Percentiles rank a stretch among this genome's conserved stretches.
Conservation (phyloP, 2,113 vertebrate species). For the Petaurus breviceps region DNA sequence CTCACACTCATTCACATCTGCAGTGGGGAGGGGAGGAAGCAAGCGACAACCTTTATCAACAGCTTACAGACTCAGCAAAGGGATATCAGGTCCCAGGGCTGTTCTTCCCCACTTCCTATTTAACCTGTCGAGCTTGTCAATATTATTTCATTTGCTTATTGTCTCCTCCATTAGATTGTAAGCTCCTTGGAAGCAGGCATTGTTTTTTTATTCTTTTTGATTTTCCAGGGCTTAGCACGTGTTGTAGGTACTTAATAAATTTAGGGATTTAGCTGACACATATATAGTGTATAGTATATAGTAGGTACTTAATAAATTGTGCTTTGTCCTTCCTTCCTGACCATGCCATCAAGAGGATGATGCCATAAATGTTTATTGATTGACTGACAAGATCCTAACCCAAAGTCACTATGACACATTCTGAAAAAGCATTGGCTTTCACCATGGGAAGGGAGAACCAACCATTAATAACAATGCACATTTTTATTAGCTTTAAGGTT, state of each 20-base stretch:
- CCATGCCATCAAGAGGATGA: too few relatives aligned
- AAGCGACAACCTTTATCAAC: not conserved
- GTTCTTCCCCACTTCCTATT: not conserved
- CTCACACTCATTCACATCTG: slow-evolving; percentile 95
- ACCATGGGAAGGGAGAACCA: not conserved
- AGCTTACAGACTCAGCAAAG: not conserved
- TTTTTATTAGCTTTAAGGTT: not conserved
- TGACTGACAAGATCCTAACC: not conserved
- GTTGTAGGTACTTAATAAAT: not conserved
- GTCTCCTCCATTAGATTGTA: not conserved
- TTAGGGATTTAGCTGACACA: not conserved
- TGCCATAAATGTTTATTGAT: not conserved
- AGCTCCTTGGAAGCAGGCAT: not conserved
- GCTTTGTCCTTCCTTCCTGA: too few relatives aligned
- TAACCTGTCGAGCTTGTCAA: not conserved
- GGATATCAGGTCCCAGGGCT: not conserved
- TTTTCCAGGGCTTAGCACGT: not conserved
- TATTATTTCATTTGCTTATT: not conserved
- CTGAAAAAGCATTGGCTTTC: not conserved
- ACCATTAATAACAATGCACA: not conserved
- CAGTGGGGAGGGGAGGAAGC: not conserved
- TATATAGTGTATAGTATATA: too few relatives aligned
- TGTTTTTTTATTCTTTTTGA: not conserved
- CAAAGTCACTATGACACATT: not conserved
- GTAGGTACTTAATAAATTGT: not conserved